These are phyloP conservation scores for Mionectes macconnelli DNA, from an alignment of 2,113 vertebrate species.

Conservation along the genomic window DNA sequence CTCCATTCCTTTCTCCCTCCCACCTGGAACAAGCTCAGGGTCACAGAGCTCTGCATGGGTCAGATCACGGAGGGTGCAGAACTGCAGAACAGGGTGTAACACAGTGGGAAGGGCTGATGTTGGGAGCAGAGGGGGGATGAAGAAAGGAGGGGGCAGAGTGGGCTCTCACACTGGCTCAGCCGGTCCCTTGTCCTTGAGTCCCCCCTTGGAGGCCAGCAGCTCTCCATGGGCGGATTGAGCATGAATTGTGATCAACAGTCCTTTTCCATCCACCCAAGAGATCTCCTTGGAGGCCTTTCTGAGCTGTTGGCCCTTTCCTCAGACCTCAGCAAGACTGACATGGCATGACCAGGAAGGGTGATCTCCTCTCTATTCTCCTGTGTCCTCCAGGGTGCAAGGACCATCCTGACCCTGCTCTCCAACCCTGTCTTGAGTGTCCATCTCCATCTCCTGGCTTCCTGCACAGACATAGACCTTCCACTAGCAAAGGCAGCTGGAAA, in stretches of 20 bases:
- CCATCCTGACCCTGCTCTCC: neutral
- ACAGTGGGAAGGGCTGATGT: neutral
- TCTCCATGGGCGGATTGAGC: fast-evolving
- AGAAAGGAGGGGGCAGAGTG: neutral
- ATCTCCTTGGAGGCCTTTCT: neutral
- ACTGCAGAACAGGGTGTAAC: neutral
- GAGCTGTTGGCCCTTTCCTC: neutral
- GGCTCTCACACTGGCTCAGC: neutral
- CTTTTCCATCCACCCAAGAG: neutral
- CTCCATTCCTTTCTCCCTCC: neutral
- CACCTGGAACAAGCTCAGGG: neutral
- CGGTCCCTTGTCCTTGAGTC: neutral
- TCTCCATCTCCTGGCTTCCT: neutral
- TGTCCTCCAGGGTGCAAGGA: neutral
- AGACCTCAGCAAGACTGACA: neutral
- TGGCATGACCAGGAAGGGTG: neutral
- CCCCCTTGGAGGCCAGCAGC: neutral
- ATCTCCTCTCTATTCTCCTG: neutral
- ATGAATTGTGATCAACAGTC: neutral
- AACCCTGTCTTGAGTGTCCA: neutral
- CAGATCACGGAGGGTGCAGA: neutral
- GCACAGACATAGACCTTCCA: neutral
- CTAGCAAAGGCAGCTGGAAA: neutral
- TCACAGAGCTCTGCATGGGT: neutral
- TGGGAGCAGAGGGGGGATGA: neutral